These are phyloP conservation scores for Emydura subglobosa DNA, from an alignment of 2,113 vertebrate species.

Conservation along the genomic window DNA sequence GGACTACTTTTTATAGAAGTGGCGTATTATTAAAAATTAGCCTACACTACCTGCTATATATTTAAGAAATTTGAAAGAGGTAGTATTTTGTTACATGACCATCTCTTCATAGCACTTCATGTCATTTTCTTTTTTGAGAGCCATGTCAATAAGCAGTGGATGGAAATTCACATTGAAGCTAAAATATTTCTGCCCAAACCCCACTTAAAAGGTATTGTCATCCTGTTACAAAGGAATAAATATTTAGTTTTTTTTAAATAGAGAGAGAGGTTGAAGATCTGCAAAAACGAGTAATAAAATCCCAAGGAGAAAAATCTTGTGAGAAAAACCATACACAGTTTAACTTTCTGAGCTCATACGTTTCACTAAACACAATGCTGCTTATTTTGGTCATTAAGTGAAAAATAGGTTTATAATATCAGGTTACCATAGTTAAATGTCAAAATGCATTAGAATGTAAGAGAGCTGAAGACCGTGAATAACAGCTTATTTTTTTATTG, in stretches of 20 bases:
- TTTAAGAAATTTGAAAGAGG: neutral
- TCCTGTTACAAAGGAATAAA: neutral
- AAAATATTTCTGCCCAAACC: neutral
- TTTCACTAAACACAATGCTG: neutral
- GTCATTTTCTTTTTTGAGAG: neutral
- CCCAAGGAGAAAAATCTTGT: neutral
- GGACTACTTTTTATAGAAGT: neutral
- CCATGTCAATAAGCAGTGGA: neutral
- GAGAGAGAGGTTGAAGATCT: neutral
- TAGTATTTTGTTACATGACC: neutral
- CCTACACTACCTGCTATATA: neutral
- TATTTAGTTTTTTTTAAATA: neutral
- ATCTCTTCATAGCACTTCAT: neutral
- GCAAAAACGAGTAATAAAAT: neutral
- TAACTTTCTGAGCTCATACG: neutral
- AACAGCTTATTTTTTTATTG: neutral
- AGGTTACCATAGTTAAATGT: neutral
- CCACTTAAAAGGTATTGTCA: neutral
- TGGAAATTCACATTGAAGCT: neutral
- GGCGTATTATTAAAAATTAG: neutral
- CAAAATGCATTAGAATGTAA: neutral
- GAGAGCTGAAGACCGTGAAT: neutral
- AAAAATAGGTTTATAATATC: neutral
- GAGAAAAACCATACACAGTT: neutral
- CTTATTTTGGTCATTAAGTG: neutral